Conservation (phyloP, 2,888 invertebrate genomes). For the Sepiola atlantica region DNA sequence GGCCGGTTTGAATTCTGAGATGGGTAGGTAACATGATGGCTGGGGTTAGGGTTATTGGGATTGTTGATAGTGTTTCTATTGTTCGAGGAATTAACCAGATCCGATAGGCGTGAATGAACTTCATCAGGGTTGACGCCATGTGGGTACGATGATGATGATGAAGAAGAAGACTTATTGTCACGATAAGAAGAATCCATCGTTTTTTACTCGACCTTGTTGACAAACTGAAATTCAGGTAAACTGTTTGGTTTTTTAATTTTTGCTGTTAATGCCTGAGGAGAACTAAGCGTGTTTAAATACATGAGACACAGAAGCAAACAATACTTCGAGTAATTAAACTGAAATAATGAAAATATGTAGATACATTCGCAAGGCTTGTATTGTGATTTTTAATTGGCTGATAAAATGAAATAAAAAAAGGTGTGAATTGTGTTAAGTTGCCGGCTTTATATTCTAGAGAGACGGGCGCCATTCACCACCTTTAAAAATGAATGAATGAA, state of each 20-base stretch:
- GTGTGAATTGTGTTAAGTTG: background rate
- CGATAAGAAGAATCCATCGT: background rate
- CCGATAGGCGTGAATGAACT: background rate
- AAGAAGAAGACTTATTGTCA: background rate
- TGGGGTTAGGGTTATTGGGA: background rate
- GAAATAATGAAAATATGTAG: background rate
- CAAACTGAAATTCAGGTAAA: background rate
- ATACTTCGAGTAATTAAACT: background rate
- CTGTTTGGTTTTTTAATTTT: background rate
- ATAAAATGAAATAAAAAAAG: background rate
- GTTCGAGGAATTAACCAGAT: background rate
- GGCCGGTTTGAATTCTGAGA: background rate
- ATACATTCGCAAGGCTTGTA: background rate
- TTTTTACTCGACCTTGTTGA: background rate
- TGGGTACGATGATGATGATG: background rate
- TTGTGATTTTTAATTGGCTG: background rate
- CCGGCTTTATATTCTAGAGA: background rate
- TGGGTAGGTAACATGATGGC: background rate
- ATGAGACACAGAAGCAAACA: background rate
- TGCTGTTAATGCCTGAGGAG: background rate
- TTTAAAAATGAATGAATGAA: background rate
- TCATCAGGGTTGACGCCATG: background rate
- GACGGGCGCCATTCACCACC: background rate
- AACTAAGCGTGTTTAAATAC: background rate
- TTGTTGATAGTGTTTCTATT: background rate